phyloP scores from a whole-genome alignment of 2,113 vertebrate genomes.

The Alligator mississippiensis region DNA sequence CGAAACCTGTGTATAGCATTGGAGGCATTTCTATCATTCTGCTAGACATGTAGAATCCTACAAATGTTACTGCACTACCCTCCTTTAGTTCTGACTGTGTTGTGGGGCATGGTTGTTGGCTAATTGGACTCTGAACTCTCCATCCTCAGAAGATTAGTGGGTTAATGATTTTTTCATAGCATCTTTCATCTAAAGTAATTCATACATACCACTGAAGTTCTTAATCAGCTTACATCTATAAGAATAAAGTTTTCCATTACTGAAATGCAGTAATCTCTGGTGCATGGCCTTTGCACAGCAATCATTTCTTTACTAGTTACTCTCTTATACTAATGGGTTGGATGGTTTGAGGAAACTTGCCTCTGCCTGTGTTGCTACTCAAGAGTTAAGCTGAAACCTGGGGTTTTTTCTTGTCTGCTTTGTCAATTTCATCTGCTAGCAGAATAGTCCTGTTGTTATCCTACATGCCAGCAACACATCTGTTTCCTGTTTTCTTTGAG shows the following conservation, averaged over 20 bases:
- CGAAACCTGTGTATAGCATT: neutral
- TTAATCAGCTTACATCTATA: neutral
- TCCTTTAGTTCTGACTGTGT: neutral
- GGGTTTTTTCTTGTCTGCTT: neutral
- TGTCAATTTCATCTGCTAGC: neutral
- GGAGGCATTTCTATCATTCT: neutral
- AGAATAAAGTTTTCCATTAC: neutral
- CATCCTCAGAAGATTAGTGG: neutral
- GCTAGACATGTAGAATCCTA: neutral
- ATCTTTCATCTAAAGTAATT: neutral
- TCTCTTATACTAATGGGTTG: neutral
- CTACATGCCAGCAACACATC: constrained; percentile 12
- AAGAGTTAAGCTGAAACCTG: neutral
- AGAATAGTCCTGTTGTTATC: neutral
- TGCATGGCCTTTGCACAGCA: neutral
- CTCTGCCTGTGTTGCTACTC: rapidly evolving
- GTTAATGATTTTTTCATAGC: neutral
- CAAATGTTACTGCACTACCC: neutral
- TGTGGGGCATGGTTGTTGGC: neutral
- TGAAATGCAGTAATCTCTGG: neutral
- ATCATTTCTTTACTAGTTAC: neutral
- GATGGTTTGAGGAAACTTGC: neutral
- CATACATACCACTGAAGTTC: neutral
- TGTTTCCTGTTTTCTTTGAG: constrained; percentile 59
- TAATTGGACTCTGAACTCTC: neutral